Evolutionary conservation across 2,888 invertebrate species (phyloP), one percentile per base, ranked within the genome.

Genomic region (Drosophila neoperkinsi): DNA sequence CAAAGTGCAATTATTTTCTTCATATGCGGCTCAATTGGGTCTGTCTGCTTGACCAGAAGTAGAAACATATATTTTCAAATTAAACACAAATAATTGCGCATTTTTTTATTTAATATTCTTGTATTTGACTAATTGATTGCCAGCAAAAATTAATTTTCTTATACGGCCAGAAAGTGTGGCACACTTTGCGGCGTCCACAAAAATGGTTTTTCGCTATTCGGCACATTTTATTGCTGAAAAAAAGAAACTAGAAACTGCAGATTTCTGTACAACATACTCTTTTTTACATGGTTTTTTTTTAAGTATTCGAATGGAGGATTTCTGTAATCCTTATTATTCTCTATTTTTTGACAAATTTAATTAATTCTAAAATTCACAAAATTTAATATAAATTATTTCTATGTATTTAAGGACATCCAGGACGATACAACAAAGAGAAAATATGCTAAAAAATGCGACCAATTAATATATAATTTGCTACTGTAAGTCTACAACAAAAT

Each of bases 131-230:
- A 25, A 46, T 25, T 46, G 16, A 25, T 25, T 25, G 16, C 46
- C 1, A 25, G 16, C 21, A 46, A 25, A 25, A 25, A 25, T 16
- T 4, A 16, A 16, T 41, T 41, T 31, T 6, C 16, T 4, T 43
- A 10, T 25, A 36, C 21, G 10, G 9, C 16, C 21, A 51, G 30
- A 58, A 50, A 51, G 49, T 58, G 58, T 58, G 31, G 58, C 64
- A 65, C 25, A 65, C 51, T 58, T 64, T 64, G 13, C 3, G 50
- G 50, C 38, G 41, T 25, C 13, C 31, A 58, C 31, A n/a, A 49
- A 64, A 58, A 55, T 21, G 30, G 10, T 1, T 16, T 38, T 18
- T 49, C 13, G 49, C 34, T 1, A 25, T 34, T 36, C 11, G 9
- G 6, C 25, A 7, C 4, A 7, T 21, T 21, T 52, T 52, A 52